Conservation (phyloP, 1,140 invertebrate species). For the Bombus vancouverensis region DNA sequence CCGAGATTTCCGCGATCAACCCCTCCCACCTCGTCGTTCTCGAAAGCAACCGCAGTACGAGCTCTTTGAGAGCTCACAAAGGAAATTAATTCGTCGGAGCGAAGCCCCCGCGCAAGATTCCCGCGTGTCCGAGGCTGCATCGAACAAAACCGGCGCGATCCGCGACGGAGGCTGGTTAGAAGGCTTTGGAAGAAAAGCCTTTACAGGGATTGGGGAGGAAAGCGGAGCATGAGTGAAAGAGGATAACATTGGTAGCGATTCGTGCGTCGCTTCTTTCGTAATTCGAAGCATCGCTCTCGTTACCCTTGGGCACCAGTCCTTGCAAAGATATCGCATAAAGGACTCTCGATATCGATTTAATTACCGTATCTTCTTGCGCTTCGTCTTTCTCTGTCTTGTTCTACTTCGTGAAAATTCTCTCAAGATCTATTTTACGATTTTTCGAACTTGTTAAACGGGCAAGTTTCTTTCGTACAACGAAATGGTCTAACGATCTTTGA, state of each 20-base stretch:
- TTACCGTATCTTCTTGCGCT: not conserved
- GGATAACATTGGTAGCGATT: not conserved
- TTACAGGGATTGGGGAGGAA: not conserved
- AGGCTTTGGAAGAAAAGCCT: not conserved
- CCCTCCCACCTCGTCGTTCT: constrained; percentile 47
- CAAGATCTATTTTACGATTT: not conserved
- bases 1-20: constrained; percentile 49
- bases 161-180: constrained; percentile 18
- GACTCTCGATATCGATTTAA: not conserved
- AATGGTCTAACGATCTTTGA: too few species aligned
- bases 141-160: constrained; percentile 40
- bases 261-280: not conserved
- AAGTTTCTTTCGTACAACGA: too few species aligned
- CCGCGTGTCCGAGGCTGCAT: constrained; percentile 17
- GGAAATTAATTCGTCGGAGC: constrained; percentile 69
- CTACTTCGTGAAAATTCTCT: not conserved
- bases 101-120: constrained; percentile 42
- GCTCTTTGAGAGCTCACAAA: constrained; percentile 68
- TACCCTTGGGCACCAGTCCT: not conserved
- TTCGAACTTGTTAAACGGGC: not conserved
- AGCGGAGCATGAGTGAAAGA: too few species aligned
- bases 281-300: constrained; percentile 1
- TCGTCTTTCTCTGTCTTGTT: not conserved
- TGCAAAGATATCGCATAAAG: too few species aligned
- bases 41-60: constrained; percentile 36